Evolutionary conservation across 2,888 invertebrate species (phyloP).

Genomic region (Hydrotaea cyrtoneurina): DNA sequence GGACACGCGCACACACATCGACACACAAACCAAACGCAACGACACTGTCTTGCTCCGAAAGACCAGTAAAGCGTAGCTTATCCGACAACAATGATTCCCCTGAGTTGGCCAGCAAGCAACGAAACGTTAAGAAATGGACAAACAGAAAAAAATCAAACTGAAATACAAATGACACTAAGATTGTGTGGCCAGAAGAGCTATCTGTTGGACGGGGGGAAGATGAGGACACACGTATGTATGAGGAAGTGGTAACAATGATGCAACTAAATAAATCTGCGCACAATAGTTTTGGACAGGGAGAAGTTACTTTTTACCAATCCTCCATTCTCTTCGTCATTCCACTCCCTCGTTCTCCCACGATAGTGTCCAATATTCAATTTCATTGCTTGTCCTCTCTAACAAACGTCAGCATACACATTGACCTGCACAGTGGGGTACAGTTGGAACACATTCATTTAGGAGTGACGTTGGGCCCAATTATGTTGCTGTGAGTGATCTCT

Average conservation of each 20-base stretch:
- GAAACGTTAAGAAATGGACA: slow-evolving; percentile 11
- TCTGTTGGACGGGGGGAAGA: neutral
- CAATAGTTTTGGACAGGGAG: neutral
- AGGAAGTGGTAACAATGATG: neutral
- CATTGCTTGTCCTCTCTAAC: neutral
- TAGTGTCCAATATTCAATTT: neutral
- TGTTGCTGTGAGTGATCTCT: no score
- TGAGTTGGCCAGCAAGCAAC: slow-evolving; percentile 4
- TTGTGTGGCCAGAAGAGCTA: neutral
- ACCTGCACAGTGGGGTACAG: no score
- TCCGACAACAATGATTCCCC: slow-evolving; percentile 40
- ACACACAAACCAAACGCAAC: neutral
- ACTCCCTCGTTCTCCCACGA: neutral
- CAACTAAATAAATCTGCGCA: neutral
- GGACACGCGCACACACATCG: neutral
- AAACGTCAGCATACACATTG: no score
- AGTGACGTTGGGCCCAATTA: no score
- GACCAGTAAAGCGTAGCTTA: slow-evolving; percentile 22
- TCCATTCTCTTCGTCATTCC: neutral
- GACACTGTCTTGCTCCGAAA: slow-evolving; percentile 14
- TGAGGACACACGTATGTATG: neutral
- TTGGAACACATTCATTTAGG: no score
- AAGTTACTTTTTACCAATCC: neutral
- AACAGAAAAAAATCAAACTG: neutral
- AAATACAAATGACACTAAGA: slow-evolving; percentile 7